phyloP scores from a whole-genome alignment of 2,113 vertebrate species.

The Naja naja region DNA sequence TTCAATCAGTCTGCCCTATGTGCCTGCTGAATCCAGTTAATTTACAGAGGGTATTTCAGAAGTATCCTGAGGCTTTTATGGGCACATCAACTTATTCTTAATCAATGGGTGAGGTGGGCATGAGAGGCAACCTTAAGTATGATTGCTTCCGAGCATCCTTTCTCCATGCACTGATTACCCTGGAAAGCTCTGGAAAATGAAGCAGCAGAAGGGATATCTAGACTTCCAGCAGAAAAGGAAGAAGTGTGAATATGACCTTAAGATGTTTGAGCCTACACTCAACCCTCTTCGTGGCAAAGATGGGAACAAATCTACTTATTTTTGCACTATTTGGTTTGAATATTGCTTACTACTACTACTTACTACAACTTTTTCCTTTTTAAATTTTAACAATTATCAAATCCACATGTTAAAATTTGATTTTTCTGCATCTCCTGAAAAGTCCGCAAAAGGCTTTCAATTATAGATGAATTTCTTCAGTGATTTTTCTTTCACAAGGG shows the following conservation, averaged over 20 bases:
- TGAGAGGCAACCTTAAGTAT: not conserved
- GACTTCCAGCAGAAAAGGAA: not conserved
- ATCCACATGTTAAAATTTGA: not conserved
- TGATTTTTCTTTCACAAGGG: too few relatives aligned
- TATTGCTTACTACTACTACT: not conserved
- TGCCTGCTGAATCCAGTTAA: not conserved
- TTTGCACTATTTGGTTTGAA: not conserved
- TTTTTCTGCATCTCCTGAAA: not conserved
- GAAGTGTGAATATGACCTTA: not conserved
- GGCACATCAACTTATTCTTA: not conserved
- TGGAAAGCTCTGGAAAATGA: not conserved
- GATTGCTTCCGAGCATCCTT: not conserved
- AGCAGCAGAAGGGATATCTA: not conserved
- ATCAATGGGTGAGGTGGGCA: not conserved
- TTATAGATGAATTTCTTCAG: not conserved
- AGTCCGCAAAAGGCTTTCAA: not conserved
- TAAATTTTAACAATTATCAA: not conserved
- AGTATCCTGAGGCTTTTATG: not conserved
- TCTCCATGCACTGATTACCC: not conserved
- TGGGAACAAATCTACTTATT: not conserved
- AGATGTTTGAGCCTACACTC: not conserved
- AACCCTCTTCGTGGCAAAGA: not conserved
- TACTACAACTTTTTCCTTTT: not conserved
- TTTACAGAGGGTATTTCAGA: not conserved
- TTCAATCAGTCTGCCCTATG: not conserved